phyloP scores from a whole-genome alignment of 2,888 invertebrate species.

The Thymelicus lineola region DNA sequence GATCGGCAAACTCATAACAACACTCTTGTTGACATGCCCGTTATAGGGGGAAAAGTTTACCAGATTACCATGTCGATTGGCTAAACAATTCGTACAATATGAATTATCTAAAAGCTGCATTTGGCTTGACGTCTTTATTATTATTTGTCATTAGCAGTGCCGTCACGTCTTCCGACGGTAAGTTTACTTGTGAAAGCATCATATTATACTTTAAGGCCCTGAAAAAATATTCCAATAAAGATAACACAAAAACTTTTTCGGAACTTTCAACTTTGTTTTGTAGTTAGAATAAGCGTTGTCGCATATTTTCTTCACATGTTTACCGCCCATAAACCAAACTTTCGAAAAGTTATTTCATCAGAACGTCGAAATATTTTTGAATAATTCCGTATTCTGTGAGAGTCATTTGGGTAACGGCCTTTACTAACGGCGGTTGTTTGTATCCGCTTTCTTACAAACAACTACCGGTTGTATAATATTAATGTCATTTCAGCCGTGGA shows the following conservation, averaged over 20 bases:
- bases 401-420: conserved; percentile 20
- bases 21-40: conserved; percentile 63
- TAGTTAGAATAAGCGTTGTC: neutral
- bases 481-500: conserved; percentile 14
- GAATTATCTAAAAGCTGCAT: conserved; percentile 64
- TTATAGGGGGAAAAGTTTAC: conserved; percentile 66
- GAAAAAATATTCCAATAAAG: conserved; percentile 1
- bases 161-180: conserved; percentile 72
- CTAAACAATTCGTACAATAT: conserved; percentile 70
- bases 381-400: conserved; percentile 6
- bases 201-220: neutral
- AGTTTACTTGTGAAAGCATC: conserved; percentile 50
- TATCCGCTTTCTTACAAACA: conserved; percentile 33
- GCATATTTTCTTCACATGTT: neutral
- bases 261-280: conserved; percentile 8
- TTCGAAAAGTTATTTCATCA: conserved; percentile 3
- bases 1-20: conserved; percentile 64
- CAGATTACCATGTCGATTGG: conserved; percentile 67
- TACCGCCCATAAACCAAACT: neutral
- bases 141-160: conserved; percentile 63
- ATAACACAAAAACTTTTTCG: neutral
- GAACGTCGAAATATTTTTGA: neutral
- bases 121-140: conserved; percentile 62
- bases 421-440: conserved; percentile 18
- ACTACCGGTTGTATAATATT: conserved; percentile 20